These are phyloP conservation scores for Hemicrepidius hirtus DNA, from an alignment of 2,888 invertebrate species.

Conservation along the genomic window DNA sequence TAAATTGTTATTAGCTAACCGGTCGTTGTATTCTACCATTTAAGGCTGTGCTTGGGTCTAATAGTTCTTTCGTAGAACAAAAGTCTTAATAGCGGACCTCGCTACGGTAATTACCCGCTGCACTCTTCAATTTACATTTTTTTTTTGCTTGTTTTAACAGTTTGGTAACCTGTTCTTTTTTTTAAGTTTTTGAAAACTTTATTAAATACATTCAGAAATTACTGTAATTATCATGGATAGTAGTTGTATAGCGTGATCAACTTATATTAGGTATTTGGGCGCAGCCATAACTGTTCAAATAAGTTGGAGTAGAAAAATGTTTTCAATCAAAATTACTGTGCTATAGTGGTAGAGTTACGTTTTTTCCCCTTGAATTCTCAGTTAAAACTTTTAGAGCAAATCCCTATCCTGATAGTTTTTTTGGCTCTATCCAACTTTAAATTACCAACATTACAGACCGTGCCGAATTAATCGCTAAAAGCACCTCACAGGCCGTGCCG, in stretches of 20 bases:
- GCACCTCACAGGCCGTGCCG: too few relatives aligned
- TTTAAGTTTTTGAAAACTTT: conserved; percentile 26
- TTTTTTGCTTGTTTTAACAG: conserved; percentile 32
- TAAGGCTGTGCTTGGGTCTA: conserved; percentile 9
- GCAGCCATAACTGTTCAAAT: too few relatives aligned
- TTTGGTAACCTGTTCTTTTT: conserved; percentile 24
- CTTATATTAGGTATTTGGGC: background rate
- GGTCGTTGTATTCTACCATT: conserved; percentile 21
- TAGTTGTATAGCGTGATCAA: background rate
- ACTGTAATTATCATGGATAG: conserved; percentile 16
- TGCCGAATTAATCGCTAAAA: too few relatives aligned
- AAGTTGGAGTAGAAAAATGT: too few relatives aligned
- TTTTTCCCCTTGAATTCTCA: too few relatives aligned
- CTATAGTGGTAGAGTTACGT: too few relatives aligned
- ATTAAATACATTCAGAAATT: conserved; percentile 21
- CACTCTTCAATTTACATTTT: conserved; percentile 35
- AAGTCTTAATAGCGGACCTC: conserved; percentile 22
- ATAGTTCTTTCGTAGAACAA: conserved; percentile 27
- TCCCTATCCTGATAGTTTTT: too few relatives aligned
- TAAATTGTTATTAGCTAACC: conserved; percentile 32
- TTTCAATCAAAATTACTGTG: too few relatives aligned
- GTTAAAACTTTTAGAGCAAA: too few relatives aligned
- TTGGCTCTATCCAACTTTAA: too few relatives aligned
- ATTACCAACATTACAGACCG: too few relatives aligned
- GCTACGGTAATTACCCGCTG: conserved; percentile 34